Base-by-base conservation (phyloP, 2,797 vertebrate genomes). In the Melanitta fusca region DNA sequence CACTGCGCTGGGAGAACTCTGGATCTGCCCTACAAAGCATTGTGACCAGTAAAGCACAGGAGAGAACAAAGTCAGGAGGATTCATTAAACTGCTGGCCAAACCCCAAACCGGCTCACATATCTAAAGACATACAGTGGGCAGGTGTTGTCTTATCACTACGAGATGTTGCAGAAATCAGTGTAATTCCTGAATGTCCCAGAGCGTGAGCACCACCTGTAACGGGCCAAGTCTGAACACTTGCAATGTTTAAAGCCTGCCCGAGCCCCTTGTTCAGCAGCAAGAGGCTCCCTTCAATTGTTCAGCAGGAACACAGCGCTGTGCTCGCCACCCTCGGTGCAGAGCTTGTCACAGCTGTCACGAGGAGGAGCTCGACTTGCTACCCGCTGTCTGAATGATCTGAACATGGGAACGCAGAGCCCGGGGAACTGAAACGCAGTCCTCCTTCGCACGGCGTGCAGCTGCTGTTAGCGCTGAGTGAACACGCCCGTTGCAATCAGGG, bases 1-100 rank as follows among this genome's bases (percentile, higher is more conserved):
- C 47, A 43, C 30, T 0, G 0, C 39, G 18, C 0, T 11, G 25
- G 53, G 71, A 25, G 45, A 28, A 24, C 49, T 32, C 15, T 18
- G 8, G 11, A 64, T 84, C 34, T 56, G n/a, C 34, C 34, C 8
- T 51, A 19, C 28, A 57, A 8, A 6, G 20, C 32, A 5, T 1
- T 25, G 16, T 12, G 6, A 39, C 32, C 47, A 34, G n/a, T 19
- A 72, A 70, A 89, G 69, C 25, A 45, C 19, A 38, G 51, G 22
- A 54, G 10, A 34, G 15, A 43, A 39, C 14, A 19, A 58, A 66
- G 27, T 12, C 6, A 8, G 32, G 57, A 82, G 36, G 68, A 64
- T 53, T 51, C 1, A 1, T 68, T 10, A n/a, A 73, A 32, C n/a
- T 68, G 8, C 41, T 62, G 80, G 25, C 54, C 41, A 93, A 94